phyloP scores from a whole-genome alignment of 2,797 vertebrate species.

The Natrix natrix region DNA sequence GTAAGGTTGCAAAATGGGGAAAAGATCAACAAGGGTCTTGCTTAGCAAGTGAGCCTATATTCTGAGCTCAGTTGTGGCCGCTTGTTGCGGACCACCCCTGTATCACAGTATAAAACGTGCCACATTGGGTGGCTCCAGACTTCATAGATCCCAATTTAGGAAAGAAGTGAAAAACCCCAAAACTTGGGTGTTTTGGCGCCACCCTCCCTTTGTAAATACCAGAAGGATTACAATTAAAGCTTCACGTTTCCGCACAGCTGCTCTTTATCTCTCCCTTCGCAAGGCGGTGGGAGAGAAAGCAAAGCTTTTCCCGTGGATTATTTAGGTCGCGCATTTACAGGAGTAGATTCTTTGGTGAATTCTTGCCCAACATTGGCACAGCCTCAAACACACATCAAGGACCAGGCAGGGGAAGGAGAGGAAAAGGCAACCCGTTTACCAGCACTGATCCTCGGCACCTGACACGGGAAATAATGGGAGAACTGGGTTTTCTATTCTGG shows the following conservation, averaged over 20 bases:
- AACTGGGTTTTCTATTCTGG: not conserved
- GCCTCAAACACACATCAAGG: not conserved
- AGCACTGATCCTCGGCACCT: not conserved
- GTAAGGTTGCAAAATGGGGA: no score
- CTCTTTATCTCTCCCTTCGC: not conserved
- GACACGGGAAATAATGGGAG: not conserved
- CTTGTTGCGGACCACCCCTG: fast-evolving
- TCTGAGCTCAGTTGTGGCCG: no score
- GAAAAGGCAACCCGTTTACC: not conserved
- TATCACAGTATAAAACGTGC: not conserved
- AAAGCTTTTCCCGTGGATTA: constrained; percentile 2
- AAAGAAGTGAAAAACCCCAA: not conserved
- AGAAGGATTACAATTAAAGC: not conserved
- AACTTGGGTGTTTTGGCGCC: not conserved
- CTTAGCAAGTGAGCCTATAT: no score
- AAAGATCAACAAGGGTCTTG: no score
- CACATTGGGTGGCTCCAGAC: no score
- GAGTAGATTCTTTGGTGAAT: not conserved
- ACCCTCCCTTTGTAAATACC: not conserved
- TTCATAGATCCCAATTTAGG: not conserved
- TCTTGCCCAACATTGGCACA: not conserved
- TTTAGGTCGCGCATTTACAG: not conserved
- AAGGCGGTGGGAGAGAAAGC: not conserved
- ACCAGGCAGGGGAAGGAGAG: not conserved
- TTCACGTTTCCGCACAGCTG: not conserved